These are phyloP conservation scores for Pseudois nayaur DNA, from an alignment of 2,113 vertebrate genomes.

Conservation along the genomic window DNA sequence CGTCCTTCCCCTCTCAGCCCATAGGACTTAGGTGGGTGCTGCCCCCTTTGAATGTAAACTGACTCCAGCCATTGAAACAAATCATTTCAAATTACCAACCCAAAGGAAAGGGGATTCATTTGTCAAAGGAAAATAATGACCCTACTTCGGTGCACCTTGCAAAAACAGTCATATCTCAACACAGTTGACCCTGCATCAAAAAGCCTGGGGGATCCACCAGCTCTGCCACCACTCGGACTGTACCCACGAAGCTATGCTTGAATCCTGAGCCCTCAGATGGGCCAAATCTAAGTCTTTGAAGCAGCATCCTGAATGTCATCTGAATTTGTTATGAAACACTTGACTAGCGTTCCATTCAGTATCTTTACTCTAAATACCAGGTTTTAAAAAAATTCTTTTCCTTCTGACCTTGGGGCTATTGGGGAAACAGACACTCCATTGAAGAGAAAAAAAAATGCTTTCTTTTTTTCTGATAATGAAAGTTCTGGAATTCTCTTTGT, in stretches of 20 bases:
- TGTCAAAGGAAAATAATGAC: neutral
- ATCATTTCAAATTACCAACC: neutral
- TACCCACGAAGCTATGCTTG: neutral
- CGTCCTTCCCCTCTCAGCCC: neutral
- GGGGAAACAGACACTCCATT: neutral
- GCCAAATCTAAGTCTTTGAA: neutral
- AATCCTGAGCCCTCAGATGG: neutral
- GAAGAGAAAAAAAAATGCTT: constrained; percentile 16
- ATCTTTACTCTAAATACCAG: neutral
- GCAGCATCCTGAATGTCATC: neutral
- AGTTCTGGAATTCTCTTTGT: neutral
- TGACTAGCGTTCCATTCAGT: neutral
- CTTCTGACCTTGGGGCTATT: neutral
- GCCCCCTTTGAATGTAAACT: neutral
- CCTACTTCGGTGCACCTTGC: neutral
- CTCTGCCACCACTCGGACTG: neutral
- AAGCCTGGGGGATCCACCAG: neutral
- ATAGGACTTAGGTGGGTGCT: neutral
- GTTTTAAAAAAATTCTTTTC: neutral
- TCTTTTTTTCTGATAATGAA: constrained; percentile 15
- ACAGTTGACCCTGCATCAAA: neutral
- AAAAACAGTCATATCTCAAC: neutral
- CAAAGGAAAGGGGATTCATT: neutral
- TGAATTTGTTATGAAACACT: constrained; percentile 29
- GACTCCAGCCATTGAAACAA: neutral